Base-by-base conservation (phyloP, 2,113 vertebrate species). In the Campylomormyrus tamandua region DNA sequence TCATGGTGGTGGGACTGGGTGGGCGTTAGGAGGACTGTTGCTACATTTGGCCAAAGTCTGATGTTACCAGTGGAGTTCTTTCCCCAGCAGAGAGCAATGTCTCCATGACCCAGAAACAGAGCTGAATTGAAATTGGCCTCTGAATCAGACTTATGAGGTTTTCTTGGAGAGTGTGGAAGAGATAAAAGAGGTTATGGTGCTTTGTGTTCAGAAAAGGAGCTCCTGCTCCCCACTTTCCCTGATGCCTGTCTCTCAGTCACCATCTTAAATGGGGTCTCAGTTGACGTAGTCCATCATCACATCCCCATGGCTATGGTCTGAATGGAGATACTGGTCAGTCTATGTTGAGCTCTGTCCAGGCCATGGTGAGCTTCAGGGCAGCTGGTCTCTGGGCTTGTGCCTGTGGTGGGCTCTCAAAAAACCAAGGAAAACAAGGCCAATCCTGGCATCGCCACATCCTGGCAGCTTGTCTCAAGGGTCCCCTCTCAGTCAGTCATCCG, bases 101-200 rank as follows among this genome's bases (percentile, higher is more conserved):
- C 39, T 39, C 35, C 19, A 39, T 70, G 62, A 70, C 62, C 74
- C 74, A 80, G 74, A 80, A 46, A 48, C 19, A 48, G 83, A 48
- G 45, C 45, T 27, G 21, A 48, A 84, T 84, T 46, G 21, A 24
- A n/a, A 24, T 24, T 46, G 42, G 42, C 45, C 83, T 48, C 45
- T 84, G 39, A 17, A 24, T 21, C 42, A 87, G 50, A 31, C 85
- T 80, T 15, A 15, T 42, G 35, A 80, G 35, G 74, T 19, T 80
- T 42, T 80, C 74, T 42, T 80, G 74, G 62, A 70, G 27, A 70
- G 88, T 89, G 95, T 94, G 92, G 95, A 91, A 95, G 93, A 89
- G 8, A 21, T 24, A 17, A 88, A 88, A 62, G 39, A 62, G 39
- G 17, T 85, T 45, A 15, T 21, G 35, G 3, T 52, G 46, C 42